Base-by-base conservation (phyloP, 1,140 invertebrate genomes). In the Stegodyphus dumicola region DNA sequence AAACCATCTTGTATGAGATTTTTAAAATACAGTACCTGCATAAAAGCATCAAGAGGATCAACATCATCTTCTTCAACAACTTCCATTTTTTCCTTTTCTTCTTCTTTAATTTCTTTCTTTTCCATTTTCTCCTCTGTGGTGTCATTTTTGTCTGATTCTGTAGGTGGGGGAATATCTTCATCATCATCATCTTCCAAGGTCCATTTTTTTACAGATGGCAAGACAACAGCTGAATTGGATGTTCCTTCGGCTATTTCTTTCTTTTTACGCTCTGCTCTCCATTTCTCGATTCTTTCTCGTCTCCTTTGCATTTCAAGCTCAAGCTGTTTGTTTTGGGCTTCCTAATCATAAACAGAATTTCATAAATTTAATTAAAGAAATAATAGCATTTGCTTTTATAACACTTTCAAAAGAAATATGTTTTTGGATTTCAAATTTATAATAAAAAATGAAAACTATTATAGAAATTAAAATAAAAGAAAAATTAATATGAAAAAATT, bases 301-400 rank as follows among this genome's bases (percentile, higher is more conserved):
- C 98, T 92, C 90, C 98, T 99, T 89, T 97, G 96, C 97, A 99
- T 99, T 92, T 99, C 97, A 17, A 95, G 91, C 90, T 99, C 98
- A 15, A 99, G 91, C 60, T 95, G 93, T 87, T 94, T 95, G 89
- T 98, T 96, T 86, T 93, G 92, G 84, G 91, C 91, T 88, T 93
- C 93, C 91, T 93, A 83, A 67, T 49, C 9, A 71, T 49, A 71
- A 49, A 71, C 33, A 33, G 3, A 33, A 33, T 33, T 33, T 33
- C 33, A 33, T 33, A 1, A 33, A 33, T 33, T 33, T 33, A 33
- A 33, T 33, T 33, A 33, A 33, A 33, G 33, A 33, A 33, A 33
- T 33, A 1, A 33, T 33, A 33, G 33, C 33, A 33, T 33, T 33
- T 33, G 33, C 1, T 33, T 33, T 33, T 33, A 33, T 33, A 33